These are phyloP conservation scores for Calidris pugnax DNA, from an alignment of 2,113 vertebrate species.

Conservation along the genomic window DNA sequence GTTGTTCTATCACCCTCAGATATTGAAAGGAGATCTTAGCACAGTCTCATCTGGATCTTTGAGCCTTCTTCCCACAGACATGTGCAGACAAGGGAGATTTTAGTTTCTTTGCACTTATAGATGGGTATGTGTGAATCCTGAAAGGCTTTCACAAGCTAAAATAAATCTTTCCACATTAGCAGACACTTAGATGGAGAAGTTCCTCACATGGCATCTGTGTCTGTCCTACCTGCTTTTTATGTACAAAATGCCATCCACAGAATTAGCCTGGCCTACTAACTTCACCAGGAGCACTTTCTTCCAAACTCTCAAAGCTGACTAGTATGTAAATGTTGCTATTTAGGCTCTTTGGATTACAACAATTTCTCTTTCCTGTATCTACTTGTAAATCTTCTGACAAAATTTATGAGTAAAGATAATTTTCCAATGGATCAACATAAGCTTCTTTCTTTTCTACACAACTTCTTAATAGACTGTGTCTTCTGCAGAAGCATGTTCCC, in stretches of 20 bases:
- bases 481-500: not conserved
- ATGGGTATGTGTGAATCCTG: not conserved
- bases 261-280: not conserved
- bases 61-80: not conserved
- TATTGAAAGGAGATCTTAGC: not conserved
- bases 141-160: not conserved
- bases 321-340: not conserved
- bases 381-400: not conserved
- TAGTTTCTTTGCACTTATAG: not conserved
- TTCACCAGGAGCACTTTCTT: not conserved
- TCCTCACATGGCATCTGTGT: not conserved
- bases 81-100: not conserved
- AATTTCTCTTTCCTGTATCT: not conserved
- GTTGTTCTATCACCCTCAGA: not conserved
- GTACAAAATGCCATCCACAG: not conserved
- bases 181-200: not conserved
- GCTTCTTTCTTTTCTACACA: not conserved
- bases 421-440: not conserved
- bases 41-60: not conserved
- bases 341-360: not conserved
- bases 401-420: not conserved
- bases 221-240: not conserved
- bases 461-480: not conserved
- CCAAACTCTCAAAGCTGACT: not conserved
- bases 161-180: not conserved